Evolutionary conservation across 2,888 invertebrate genomes (phyloP).

Genomic region (Hirtodrosophila duncani): DNA sequence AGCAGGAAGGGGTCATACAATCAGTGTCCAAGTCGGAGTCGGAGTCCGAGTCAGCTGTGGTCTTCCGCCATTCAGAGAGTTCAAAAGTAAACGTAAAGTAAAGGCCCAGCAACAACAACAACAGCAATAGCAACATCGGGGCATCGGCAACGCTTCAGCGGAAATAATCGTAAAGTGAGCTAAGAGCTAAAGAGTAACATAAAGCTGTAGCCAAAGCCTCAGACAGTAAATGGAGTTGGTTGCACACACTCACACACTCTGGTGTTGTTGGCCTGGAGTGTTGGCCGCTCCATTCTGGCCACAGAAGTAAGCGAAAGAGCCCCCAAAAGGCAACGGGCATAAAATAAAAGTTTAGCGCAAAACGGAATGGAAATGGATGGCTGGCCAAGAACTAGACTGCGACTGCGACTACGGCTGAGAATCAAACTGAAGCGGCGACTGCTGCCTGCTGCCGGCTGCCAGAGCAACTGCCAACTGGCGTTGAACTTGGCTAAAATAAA

Average conservation of each 20-base stretch:
- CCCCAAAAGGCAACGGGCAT: conserved; percentile 48
- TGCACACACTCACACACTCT: too few relatives aligned
- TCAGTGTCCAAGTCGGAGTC: too few relatives aligned
- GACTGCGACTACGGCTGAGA: conserved; percentile 8
- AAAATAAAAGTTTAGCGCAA: conserved; percentile 60
- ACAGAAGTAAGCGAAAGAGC: conserved; percentile 4
- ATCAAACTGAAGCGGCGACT: conserved; percentile 9
- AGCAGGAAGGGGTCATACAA: too few relatives aligned
- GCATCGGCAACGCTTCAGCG: conserved; percentile 64
- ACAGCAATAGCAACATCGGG: conserved; percentile 16
- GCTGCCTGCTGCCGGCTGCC: conserved; percentile 31
- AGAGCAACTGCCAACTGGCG: conserved; percentile 36
- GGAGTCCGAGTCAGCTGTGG: too few relatives aligned
- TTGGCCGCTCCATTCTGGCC: too few relatives aligned
- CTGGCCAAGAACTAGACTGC: conserved; percentile 34
- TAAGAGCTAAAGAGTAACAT: conserved; percentile 27
- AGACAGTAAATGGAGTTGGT: conserved; percentile 20
- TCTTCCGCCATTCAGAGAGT: too few relatives aligned
- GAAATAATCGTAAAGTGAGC: conserved; percentile 70
- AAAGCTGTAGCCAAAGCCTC: conserved; percentile 18
- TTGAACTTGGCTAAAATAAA: conserved; percentile 69
- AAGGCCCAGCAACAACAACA: conserved; percentile 18
- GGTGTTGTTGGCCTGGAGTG: too few relatives aligned
- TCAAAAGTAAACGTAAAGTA: conserved; percentile 5
- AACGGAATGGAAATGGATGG: conserved; percentile 57